Evolutionary conservation across 1,140 invertebrate genomes (phyloP).

Genomic region (Anastrepha obliqua): DNA sequence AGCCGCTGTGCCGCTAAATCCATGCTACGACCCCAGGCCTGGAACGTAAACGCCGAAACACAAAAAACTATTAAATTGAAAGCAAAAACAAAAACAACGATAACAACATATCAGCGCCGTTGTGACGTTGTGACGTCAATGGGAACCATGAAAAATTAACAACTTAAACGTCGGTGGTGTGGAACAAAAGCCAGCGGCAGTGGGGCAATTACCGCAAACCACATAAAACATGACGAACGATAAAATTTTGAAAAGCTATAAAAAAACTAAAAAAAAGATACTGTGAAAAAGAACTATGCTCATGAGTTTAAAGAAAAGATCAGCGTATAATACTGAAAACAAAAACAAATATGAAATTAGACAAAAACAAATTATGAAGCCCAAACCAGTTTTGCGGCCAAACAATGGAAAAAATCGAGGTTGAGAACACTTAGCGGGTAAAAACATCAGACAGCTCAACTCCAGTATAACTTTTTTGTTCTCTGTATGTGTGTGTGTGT

Average conservation of each 20-base stretch:
- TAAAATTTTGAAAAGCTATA: conserved; percentile 15
- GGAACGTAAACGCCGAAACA: neutral
- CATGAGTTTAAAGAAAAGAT: neutral
- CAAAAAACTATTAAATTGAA: conserved; percentile 27
- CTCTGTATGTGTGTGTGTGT: neutral
- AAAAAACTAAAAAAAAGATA: neutral
- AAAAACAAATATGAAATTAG: neutral
- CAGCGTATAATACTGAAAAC: neutral
- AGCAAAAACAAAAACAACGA: conserved; percentile 47
- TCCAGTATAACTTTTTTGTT: neutral
- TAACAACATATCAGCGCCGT: conserved; percentile 15
- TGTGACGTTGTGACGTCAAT: conserved; percentile 56
- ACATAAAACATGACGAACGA: conserved; percentile 7
- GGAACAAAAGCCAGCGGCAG: neutral
- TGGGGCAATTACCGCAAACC: neutral
- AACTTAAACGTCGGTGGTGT: neutral
- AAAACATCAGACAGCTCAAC: conserved; percentile 4
- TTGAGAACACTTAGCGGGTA: neutral
- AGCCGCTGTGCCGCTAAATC: neutral
- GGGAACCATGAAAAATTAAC: conserved; percentile 55
- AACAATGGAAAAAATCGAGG: conserved; percentile 5
- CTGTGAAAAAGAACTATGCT: neutral
- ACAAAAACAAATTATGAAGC: neutral
- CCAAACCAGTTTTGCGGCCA: neutral
- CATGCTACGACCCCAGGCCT: neutral